Base-by-base conservation (phyloP, 2,888 invertebrate genomes). In the Sarcophaga carnaria region DNA sequence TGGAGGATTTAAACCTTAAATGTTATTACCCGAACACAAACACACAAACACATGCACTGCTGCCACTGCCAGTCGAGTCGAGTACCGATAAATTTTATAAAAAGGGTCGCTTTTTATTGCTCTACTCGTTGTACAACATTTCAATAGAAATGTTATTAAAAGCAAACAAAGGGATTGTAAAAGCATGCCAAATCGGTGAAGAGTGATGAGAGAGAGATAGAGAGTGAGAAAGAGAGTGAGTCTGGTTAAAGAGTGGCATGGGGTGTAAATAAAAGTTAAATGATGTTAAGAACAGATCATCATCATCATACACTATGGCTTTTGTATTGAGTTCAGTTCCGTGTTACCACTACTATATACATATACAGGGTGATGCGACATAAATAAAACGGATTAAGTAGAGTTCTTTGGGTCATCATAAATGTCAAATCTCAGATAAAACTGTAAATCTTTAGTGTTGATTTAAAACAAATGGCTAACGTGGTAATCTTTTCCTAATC, bases 211-310 rank as follows among this genome's bases (percentile, higher is more conserved):
- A 63, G 17, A 11, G 14, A 63, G 45, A 66, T 60, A 60, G 22
- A 37, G 67, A 74, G 59, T 37, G 22, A 64, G 20, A 10, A 47
- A 37, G 71, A 20, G 22, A 37, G 20, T 20, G 67, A 69, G 25
- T n/a, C 20, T 27, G 80, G 17, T 12, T 70, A 72, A 45, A 64
- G 70, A 12, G 60, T 22, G 63, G 64, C 59, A 66, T 78, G 66
- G 84, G 69, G 74, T 81, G 78, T 80, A 86, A 86, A 83, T 80
- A 80, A 84, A 87, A 87, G 81, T 87, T 87, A 87, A 84, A 84
- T 79, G 87, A 82, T 84, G 87, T 87, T 87, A 87, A 81, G 62
- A 78, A 81, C 71, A 37, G 10, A 37, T 37, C 37, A 37, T 37
- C 37, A 10, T 37, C 37, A 14, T 54, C 54, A 67, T 76, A 78